Evolutionary conservation across 2,797 vertebrate genomes (phyloP), one percentile per base, ranked within the genome.

Genomic region (Ptychadena robeensis): DNA sequence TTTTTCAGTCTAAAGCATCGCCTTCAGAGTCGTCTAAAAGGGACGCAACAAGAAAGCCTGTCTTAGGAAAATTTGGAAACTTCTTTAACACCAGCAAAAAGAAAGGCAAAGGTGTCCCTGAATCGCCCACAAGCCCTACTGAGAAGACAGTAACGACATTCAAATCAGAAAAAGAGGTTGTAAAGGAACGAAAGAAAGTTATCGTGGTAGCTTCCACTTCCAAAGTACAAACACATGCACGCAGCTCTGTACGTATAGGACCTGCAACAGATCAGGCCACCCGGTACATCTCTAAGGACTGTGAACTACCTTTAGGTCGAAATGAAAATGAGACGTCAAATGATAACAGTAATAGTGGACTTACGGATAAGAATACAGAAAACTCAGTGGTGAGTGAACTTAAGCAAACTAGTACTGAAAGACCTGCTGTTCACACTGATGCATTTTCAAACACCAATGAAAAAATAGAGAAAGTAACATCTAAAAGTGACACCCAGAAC

Each of bases 61-160:
- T 94, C 85, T 89, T 94, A 88, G 93, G 91, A 67, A 93, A 93
- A 82, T 89, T 95, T 85, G 93, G 93, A 83, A 91, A 89, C 59
- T 76, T 94, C 9, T 95, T 95, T 88, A 88, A 91, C 9, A 87
- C 93, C 0, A 91, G 91, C 64, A 91, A 85, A 86, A 93, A 88
- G 83, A 92, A 91, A 5, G 74, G 32, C 80, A 92, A 92, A 85
- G 88, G 88, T 61, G 87, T 87, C 4, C 4, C 87, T 64, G 91
- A 93, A 10, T 80, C 80, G 31, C 57, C 88, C 79, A 85, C 69
- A 6, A 87, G 79, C 66, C 87, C 1, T 83, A 76, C 69, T 78
- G 87, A 82, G 69, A 85, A 79, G 4, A 85, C 88, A 0, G 63
- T 65, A 53, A 87, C 86, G 31, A 82, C 86, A 79, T 80, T 69